Base-by-base conservation (phyloP, 2,888 invertebrate genomes). In the Calliscelio sp. region DNA sequence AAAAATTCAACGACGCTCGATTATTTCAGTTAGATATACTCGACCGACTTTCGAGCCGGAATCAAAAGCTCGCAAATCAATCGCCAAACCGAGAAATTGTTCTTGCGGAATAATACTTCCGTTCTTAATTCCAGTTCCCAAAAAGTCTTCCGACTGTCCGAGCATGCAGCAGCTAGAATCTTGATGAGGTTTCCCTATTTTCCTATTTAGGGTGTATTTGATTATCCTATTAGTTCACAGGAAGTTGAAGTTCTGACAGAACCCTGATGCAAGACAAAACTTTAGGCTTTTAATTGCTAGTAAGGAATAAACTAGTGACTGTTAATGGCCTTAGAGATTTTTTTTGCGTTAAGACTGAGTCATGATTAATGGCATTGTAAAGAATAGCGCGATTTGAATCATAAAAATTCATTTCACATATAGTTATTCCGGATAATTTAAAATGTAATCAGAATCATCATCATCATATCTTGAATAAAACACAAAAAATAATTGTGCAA, bases 181-280 rank as follows among this genome's bases (percentile, higher is more conserved):
- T 57, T 68, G 68, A 66, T 46, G 24, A 65, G 55, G 32, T 46
- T 66, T 66, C 75, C 55, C 32, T 55, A 24, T 57, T 49, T 57
- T 66, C 24, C 32, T 57, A 10, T 14, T 55, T 57, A 11, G 66
- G 66, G 55, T 35, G 66, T 66, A 46, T 66, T 57, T 66, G 46
- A 57, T 77, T 77, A 77, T 77, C 75, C 25, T 46, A 77, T 77
- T 77, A 77, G 49, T 18, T 6, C 53, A 24, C 49, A 24, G 63
- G 41, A 46, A 66, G 32, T 8, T n/a, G 18, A 25, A 66, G 24
- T 46, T 38, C 41, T 49, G 55, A 44, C 55, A 38, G 24, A 16
- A 63, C 41, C 10, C 53, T 24, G 25, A 53, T 53, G n/a, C 6
- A 7, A 53, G 41, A 1, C n/a, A 44, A 41, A 70, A 70, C 25